Conservation (phyloP, 1,140 invertebrate species). For the Scaptomyza hsui region DNA sequence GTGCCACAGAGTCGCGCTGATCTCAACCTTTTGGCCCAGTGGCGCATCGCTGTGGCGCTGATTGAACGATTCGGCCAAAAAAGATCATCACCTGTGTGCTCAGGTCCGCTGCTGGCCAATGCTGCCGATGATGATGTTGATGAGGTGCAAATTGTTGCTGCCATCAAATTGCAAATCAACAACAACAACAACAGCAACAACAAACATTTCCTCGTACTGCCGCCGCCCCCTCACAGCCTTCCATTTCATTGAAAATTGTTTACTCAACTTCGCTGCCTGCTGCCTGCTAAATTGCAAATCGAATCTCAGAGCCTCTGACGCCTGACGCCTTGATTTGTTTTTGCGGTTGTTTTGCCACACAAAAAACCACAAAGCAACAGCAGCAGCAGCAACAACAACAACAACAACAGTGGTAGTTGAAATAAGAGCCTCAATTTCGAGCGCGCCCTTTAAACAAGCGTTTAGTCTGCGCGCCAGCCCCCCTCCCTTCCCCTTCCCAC, state of each 20-base stretch:
- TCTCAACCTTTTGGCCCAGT: constrained; percentile 46
- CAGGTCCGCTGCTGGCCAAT: background rate
- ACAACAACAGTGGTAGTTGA: background rate
- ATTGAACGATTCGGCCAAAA: constrained; percentile 69
- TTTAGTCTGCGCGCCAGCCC: constrained; percentile 50
- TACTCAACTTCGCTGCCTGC: constrained; percentile 57
- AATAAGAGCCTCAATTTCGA: constrained; percentile 58
- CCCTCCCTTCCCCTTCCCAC: background rate
- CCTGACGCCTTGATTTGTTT: constrained; percentile 69
- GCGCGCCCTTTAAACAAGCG: constrained; percentile 78
- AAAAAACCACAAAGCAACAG: constrained; percentile 16
- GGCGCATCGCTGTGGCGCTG: constrained; percentile 36
- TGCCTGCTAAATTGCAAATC: constrained; percentile 39
- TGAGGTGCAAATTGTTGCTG: constrained; percentile 80
- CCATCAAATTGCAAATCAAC: constrained; percentile 80
- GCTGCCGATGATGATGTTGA: constrained; percentile 47
- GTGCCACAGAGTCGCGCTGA: constrained; percentile 54
- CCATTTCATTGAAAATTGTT: constrained; percentile 81
- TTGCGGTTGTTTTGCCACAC: constrained; percentile 74
- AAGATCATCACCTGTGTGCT: constrained; percentile 60
- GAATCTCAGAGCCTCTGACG: constrained; percentile 19
- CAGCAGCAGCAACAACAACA: constrained; percentile 17
- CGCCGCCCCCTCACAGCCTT: constrained; percentile 9
- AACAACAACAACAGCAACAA: constrained; percentile 18
- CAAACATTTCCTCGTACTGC: background rate